Conservation (phyloP, 1,140 invertebrate species). For the Procambarus clarkii region DNA sequence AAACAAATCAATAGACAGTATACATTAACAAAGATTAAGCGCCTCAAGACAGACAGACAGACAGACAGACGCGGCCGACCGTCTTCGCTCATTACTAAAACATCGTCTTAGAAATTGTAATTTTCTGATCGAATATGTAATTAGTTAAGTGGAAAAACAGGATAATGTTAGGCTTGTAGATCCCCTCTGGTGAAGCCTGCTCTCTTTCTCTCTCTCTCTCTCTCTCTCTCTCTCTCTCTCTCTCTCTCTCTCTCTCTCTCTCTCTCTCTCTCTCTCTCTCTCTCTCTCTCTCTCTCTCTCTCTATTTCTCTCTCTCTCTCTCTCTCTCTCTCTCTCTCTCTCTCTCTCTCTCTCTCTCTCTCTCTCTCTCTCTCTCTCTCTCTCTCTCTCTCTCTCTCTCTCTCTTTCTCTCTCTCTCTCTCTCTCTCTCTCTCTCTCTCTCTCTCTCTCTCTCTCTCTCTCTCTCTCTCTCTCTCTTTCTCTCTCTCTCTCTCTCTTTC, state of each 20-base stretch:
- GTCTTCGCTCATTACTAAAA: no score
- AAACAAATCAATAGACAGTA: no score
- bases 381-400: neutral
- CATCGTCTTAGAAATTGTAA: no score
- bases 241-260: neutral
- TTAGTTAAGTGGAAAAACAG: no score
- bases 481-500: no score
- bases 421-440: neutral
- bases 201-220: neutral
- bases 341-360: conserved; percentile 23
- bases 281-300: conserved; percentile 23
- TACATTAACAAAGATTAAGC: no score
- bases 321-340: conserved; percentile 23
- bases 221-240: neutral
- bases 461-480: neutral
- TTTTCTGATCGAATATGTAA: no score
- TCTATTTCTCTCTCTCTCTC: conserved; percentile 23
- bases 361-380: conserved; percentile 4
- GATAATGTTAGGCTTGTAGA: no score
- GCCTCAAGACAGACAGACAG: no score
- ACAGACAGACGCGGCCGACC: no score
- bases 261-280: conserved; percentile 16
- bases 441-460: neutral
- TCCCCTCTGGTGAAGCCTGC: no score
- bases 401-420: neutral